Base-by-base conservation (phyloP, 1,140 invertebrate species). In the Lordiphosa collinella region DNA sequence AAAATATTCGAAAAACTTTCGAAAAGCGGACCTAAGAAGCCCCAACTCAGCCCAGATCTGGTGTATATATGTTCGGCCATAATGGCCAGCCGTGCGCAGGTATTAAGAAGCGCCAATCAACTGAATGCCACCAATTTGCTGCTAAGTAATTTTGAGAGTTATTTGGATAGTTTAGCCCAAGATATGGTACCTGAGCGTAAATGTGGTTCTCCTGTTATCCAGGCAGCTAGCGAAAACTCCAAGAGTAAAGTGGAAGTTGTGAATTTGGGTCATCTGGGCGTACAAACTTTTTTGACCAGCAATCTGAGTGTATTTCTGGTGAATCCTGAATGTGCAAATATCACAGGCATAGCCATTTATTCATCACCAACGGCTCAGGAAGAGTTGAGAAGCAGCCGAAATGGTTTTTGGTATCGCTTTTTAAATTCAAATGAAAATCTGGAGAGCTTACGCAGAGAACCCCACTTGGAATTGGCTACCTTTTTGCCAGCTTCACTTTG, bases 281-380 rank as follows among this genome's bases (percentile, higher is more conserved):
- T 88, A 1, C 52, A 61, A 3, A 62, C 71, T 2, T 34, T 86
- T 11, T 58, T 67, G 5, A 70, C 62, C 7, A 38, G 40, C 18
- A 75, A 88, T 36, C 57, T 88, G 0, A 88, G 67, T 29, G 86
- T 88, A 0, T 88, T 88, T 53, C 85, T 80, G 59, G 68, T 88
- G 25, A 84, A 88, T 61, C 86, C 86, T 4, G 3, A 8, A 2
- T 66, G 79, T 18, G 46, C 36, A 0, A 68, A 69, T 49, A 67
- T 88, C 9, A 73, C 86, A 0, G 86, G 86, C 0, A 80, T 88
- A 8, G 74, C 74, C 6, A 46, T 88, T 4, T 84, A 73, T 25
- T 47, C 18, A 6, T 22, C 11, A 1, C 11, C 2, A n/a, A 8
- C 25, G 37, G 7, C 48, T 37, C 32, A 34, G 0, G n/a, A 8